Conservation (phyloP, 1,140 invertebrate genomes). For the Scaptomyza pallida region DNA sequence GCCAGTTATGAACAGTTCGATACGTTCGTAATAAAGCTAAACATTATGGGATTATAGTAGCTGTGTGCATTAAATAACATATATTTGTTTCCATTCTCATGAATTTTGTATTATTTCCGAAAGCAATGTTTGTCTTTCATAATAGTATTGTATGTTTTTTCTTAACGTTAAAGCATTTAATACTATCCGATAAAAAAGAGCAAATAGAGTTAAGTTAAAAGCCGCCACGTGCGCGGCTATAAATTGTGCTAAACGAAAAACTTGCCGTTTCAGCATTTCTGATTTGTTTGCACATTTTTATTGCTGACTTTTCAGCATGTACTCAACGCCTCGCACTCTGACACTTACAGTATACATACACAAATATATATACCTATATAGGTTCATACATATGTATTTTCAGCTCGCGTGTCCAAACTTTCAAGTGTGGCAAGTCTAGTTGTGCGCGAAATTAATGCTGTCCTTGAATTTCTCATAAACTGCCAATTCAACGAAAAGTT, state of each 20-base stretch:
- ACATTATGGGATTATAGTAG: slow-evolving; percentile 1
- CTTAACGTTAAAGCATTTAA: too few relatives aligned
- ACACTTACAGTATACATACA: background rate
- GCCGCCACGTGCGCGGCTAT: slow-evolving; percentile 5
- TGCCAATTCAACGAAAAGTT: slow-evolving; percentile 77
- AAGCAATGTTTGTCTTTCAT: background rate
- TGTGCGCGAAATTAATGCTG: slow-evolving; percentile 67
- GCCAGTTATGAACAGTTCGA: slow-evolving; percentile 3
- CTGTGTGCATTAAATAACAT: background rate
- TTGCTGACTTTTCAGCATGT: slow-evolving; percentile 53
- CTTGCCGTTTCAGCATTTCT: slow-evolving; percentile 49
- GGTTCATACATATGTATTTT: slow-evolving; percentile 7
- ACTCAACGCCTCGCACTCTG: slow-evolving; percentile 29
- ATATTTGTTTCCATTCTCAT: background rate
- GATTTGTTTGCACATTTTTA: slow-evolving; percentile 60
- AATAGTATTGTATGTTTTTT: too few relatives aligned
- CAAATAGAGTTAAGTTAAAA: slow-evolving; percentile 11
- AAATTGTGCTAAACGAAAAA: slow-evolving; percentile 20
- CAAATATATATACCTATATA: slow-evolving; percentile 11
- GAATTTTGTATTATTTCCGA: background rate
- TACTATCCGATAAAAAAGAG: background rate
- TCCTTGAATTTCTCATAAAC: slow-evolving; percentile 78
- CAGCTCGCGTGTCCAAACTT: slow-evolving; percentile 50
- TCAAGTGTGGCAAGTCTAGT: slow-evolving; percentile 45
- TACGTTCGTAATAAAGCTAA: slow-evolving; percentile 1